phyloP scores from a whole-genome alignment of 92 coral and sea anemone species.

The Epizoanthus illoricatus region DNA sequence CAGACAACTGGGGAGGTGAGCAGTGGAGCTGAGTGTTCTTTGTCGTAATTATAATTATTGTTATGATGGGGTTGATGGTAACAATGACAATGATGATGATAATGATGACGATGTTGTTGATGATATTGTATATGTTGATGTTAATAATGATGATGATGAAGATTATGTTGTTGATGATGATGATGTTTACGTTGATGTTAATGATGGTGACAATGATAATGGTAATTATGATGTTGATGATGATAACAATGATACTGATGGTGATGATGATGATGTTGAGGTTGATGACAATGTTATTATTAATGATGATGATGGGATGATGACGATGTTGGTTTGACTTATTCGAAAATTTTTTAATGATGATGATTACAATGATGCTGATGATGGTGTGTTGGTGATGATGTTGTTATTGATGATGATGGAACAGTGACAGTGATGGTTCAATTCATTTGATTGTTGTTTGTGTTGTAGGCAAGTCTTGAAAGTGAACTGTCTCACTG shows the following conservation, averaged over 20 bases:
- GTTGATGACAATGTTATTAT: too few species aligned
- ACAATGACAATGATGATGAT: neutral
- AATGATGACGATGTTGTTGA: neutral
- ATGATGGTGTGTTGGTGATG: neutral
- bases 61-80: neutral
- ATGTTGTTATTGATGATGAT: neutral
- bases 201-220: neutral
- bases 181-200: neutral
- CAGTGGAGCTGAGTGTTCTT: neutral
- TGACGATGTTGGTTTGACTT: too few species aligned
- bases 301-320: too few species aligned
- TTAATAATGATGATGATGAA: too few species aligned
- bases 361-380: neutral
- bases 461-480: constrained; percentile 82
- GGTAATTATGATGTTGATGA: neutral
- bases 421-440: too few species aligned
- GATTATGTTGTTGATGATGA: too few species aligned
- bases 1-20: too few species aligned
- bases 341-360: neutral
- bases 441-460: neutral
- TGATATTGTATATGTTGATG: neutral
- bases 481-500: constrained; percentile 85
- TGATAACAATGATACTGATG: neutral
- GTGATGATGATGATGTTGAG: too few species aligned
- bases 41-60: neutral